Evolutionary conservation across 2,888 invertebrate genomes (phyloP).

Genomic region (Pyralis farinalis): DNA sequence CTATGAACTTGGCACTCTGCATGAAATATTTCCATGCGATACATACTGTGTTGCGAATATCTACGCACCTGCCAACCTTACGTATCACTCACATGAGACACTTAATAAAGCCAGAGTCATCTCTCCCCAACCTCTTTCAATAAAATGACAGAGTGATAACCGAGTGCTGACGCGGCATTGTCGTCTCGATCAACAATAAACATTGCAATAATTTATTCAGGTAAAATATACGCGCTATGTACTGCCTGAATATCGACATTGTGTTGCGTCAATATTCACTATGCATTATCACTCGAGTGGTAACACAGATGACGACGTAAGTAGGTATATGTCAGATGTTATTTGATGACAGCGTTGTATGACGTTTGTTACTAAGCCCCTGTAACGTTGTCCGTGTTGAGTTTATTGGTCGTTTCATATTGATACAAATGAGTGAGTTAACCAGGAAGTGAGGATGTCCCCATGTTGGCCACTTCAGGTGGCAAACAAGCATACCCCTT

Average conservation of each 20-base stretch:
- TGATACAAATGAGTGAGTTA: too few species aligned
- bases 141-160: slow-evolving; percentile 11
- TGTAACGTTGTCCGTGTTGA: too few species aligned
- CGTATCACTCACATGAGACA: slow-evolving; percentile 68
- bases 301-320: too few species aligned
- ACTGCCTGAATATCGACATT: slow-evolving; percentile 11
- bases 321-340: too few species aligned
- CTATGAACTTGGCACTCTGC: not conserved
- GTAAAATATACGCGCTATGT: not conserved
- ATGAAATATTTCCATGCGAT: not conserved
- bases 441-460: too few species aligned
- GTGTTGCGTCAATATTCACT: not conserved
- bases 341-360: too few species aligned
- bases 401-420: too few species aligned
- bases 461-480: too few species aligned
- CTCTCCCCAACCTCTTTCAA: slow-evolving; percentile 7
- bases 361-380: too few species aligned
- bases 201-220: slow-evolving; percentile 18
- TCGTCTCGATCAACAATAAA: slow-evolving; percentile 18
- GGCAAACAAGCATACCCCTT: too few species aligned
- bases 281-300: too few species aligned
- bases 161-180: slow-evolving; percentile 7
- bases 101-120: slow-evolving; percentile 60
- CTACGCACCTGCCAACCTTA: slow-evolving; percentile 49
- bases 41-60: slow-evolving; percentile 12